Percentiles rank a stretch among this genome's conserved stretches.
phyloP scores from a whole-genome alignment of 2,888 invertebrate genomes.

The Leucania comma region DNA sequence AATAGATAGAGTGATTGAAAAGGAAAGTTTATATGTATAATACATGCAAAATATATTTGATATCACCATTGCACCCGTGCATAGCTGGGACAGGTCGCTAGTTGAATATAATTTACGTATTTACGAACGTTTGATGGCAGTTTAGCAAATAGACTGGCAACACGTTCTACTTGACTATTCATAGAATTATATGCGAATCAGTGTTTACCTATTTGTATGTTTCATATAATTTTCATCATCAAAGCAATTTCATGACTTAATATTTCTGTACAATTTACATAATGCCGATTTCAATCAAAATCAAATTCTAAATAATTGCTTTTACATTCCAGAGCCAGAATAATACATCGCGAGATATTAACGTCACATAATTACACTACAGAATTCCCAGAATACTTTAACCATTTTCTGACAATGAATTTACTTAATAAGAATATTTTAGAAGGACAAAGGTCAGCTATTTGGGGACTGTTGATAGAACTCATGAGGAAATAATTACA shows the following conservation, averaged over 20 bases:
- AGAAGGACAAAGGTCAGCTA: slow-evolving; percentile 15
- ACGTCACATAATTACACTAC: slow-evolving; percentile 13
- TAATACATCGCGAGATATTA: slow-evolving; percentile 10
- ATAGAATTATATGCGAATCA: neutral
- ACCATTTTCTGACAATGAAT: slow-evolving; percentile 12
- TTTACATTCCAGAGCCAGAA: slow-evolving; percentile 29
- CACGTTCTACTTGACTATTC: too few relatives aligned
- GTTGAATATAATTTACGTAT: neutral
- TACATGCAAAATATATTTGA: too few relatives aligned
- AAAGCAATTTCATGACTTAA: slow-evolving; percentile 9
- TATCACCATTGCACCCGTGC: too few relatives aligned
- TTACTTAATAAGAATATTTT: slow-evolving; percentile 4
- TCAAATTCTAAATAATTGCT: slow-evolving; percentile 26
- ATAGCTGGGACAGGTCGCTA: too few relatives aligned
- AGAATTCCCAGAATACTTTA: slow-evolving; percentile 6
- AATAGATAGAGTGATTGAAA: too few relatives aligned
- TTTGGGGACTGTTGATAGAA: slow-evolving; percentile 10
- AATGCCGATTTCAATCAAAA: slow-evolving; percentile 18
- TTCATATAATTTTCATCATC: neutral
- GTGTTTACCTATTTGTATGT: neutral
- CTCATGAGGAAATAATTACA: slow-evolving; percentile 14
- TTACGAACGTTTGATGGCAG: too few relatives aligned
- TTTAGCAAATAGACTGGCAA: neutral
- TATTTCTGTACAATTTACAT: slow-evolving; percentile 2
- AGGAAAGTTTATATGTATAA: too few relatives aligned